Base-by-base conservation (phyloP, 2,113 vertebrate species). In the Zosterops borbonicus region DNA sequence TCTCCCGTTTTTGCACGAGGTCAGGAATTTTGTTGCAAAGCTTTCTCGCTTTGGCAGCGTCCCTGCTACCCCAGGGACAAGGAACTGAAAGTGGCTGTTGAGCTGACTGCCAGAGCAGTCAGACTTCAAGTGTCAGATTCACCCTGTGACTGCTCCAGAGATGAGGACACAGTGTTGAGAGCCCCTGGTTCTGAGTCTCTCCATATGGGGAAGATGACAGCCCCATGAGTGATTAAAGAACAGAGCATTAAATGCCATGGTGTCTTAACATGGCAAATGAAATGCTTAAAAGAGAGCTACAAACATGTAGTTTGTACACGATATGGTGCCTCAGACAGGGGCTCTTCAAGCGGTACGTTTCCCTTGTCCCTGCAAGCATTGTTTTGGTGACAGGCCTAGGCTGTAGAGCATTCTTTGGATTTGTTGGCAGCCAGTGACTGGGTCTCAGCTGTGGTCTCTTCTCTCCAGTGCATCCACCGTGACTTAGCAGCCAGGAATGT, bases 401-500 rank as follows among this genome's bases (percentile, higher is more conserved):
- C 60, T 37, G 20, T 4, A 62, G 63, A 63, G 39, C 53, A 41
- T 28, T 11, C 44, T 55, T 22, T 29, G 68, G 68, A 42, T 41
- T 12, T 62, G n/a, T n/a, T 56, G 63, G 14, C 41, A 27, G 24
- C 11, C 1, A 19, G 1, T 35, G 35, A 9, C 29, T 56, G 68
- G 24, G 31, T 78, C 41, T 96, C 76, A 94, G 39, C 2, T 37
- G 46, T 4, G 8, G 9, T 81, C 7, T 92, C 62, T 50, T 88
- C 55, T 92, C 55, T 79, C n/a, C 89, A 99, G 99, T 99, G 99
- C 90, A 99, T 99, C 96, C 99, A 99, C 94, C 98, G 99, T 83
- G 99, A 99, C 2, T 97, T 99, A 33, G 99, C 99, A 27, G 99
- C 99, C 17, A 98, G 99, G 60, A 99, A 99, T 0, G 99, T 99